These are phyloP conservation scores for Arbacia lixula DNA, from an alignment of 53 echinoderm and acorn worm genomes.

Conservation along the genomic window DNA sequence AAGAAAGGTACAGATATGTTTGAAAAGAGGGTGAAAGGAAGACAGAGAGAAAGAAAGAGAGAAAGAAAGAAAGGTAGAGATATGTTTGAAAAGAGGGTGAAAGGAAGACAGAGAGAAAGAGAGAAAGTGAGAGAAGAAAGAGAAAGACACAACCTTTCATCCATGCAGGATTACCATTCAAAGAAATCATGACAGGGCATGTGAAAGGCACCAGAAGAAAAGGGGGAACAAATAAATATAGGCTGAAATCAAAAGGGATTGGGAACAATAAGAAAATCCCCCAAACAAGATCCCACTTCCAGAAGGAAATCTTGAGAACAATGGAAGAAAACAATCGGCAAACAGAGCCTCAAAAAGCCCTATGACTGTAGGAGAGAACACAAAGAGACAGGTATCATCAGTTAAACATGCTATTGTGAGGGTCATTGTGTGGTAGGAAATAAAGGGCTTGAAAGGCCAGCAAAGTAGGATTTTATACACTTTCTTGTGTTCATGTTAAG, in stretches of 20 bases:
- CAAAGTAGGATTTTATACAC: neutral
- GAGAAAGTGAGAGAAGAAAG: neutral
- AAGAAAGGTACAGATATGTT: too few species aligned
- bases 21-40: too few species aligned
- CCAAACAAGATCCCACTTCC: slow-evolving; percentile 42
- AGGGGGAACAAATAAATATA: neutral
- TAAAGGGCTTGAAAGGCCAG: neutral
- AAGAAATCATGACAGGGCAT: slow-evolving; percentile 32
- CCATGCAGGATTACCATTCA: slow-evolving; percentile 48
- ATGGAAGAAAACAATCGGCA: neutral
- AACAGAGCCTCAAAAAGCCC: slow-evolving; percentile 32
- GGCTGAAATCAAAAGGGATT: neutral
- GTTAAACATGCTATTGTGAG: slow-evolving; percentile 22
- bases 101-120: too few species aligned
- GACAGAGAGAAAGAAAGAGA: too few species aligned
- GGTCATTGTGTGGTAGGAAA: slow-evolving; percentile 34
- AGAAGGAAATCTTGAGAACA: slow-evolving; percentile 1
- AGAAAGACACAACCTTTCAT: neutral
- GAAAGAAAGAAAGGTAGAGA: too few species aligned
- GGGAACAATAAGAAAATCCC: slow-evolving; percentile 29
- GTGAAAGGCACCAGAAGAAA: slow-evolving; percentile 18
- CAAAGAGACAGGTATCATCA: slow-evolving; percentile 18
- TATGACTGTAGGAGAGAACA: slow-evolving; percentile 5
- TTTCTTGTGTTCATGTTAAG: too few species aligned
- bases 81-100: too few species aligned